phyloP scores from a whole-genome alignment of 2,888 invertebrate genomes.

The Caenorhabditis imperialis region DNA sequence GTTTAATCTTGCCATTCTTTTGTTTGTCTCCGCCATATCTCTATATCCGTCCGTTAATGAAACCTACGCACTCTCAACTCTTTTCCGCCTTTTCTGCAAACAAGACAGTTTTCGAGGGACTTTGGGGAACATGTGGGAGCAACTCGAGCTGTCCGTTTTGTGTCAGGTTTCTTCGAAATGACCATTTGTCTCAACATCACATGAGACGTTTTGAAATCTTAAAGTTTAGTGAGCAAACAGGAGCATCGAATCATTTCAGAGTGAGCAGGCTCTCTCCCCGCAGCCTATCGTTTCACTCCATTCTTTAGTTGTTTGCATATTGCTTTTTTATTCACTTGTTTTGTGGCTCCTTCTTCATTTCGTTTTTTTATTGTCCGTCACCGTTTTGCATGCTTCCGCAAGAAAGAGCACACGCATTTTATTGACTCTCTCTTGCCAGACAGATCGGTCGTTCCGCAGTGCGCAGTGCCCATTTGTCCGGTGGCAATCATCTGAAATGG shows the following conservation, averaged over 20 bases:
- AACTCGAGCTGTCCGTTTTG: slow-evolving; percentile 12
- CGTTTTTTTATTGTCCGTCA: slow-evolving; percentile 5
- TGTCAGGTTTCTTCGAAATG: slow-evolving; percentile 8
- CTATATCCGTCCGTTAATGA: no score
- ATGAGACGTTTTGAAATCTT: no score
- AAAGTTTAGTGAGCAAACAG: no score
- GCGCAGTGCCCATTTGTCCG: slow-evolving; percentile 12
- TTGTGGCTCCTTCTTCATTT: slow-evolving; percentile 10
- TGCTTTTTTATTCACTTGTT: slow-evolving; percentile 34
- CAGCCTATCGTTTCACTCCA: slow-evolving; percentile 13
- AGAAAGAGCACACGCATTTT: slow-evolving; percentile 6
- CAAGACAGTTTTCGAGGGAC: not conserved
- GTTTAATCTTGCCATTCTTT: no score
- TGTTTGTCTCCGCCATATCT: no score
- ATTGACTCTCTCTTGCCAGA: slow-evolving; percentile 2
- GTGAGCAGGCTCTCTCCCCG: no score
- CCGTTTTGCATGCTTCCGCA: slow-evolving; percentile 7
- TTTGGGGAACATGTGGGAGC: not conserved
- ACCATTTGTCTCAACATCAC: no score
- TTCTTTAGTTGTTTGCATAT: slow-evolving; percentile 31
- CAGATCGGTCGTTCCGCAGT: not conserved
- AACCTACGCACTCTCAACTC: not conserved
- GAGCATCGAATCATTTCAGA: no score
- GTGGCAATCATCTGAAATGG: slow-evolving; percentile 52
- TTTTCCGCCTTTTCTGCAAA: not conserved